Conservation (phyloP, 2,888 invertebrate species). For the Ochropleura leucogaster region DNA sequence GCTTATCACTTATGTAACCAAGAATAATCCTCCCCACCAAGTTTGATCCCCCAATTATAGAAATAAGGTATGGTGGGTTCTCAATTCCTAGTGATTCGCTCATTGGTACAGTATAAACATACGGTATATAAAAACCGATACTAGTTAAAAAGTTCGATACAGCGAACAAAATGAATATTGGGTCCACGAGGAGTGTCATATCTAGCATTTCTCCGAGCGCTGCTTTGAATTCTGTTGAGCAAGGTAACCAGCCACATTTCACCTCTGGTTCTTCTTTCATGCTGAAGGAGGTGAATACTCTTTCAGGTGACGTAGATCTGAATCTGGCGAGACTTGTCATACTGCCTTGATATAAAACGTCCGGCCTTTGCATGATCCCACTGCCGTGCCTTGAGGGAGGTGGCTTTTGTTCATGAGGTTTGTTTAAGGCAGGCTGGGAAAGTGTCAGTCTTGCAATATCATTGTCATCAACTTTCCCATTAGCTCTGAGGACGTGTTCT, state of each 20-base stretch:
- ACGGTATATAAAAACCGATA: slow-evolving; percentile 98
- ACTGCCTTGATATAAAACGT: slow-evolving; percentile 97
- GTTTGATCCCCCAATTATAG: slow-evolving; percentile 96
- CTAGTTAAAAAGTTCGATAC: slow-evolving; percentile 98
- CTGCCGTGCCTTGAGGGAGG: slow-evolving; percentile 90
- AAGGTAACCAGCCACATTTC: slow-evolving; percentile 91
- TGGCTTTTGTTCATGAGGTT: slow-evolving; percentile 82
- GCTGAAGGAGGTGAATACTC: slow-evolving; percentile 66
- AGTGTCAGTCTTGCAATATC: slow-evolving; percentile 91
- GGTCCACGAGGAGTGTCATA: slow-evolving; percentile 95
- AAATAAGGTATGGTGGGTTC: slow-evolving; percentile 93
- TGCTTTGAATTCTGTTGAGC: slow-evolving; percentile 93
- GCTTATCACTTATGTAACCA: slow-evolving; percentile 96
- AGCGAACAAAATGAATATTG: slow-evolving; percentile 96
- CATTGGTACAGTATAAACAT: slow-evolving; percentile 95
- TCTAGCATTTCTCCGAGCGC: slow-evolving; percentile 96
- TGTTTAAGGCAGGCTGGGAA: slow-evolving; percentile 93
- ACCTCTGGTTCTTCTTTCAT: slow-evolving; percentile 85
- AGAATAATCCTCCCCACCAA: slow-evolving; percentile 97
- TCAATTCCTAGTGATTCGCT: slow-evolving; percentile 92
- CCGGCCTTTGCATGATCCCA: slow-evolving; percentile 96
- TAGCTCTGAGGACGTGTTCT: slow-evolving; percentile 87
- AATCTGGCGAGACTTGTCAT: slow-evolving; percentile 90
- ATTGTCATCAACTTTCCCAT: slow-evolving; percentile 84
- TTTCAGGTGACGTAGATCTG: slow-evolving; percentile 88